Evolutionary conservation across 2,797 vertebrate species (phyloP), one percentile per base, ranked within the genome.

Genomic region (Artibeus lituratus): DNA sequence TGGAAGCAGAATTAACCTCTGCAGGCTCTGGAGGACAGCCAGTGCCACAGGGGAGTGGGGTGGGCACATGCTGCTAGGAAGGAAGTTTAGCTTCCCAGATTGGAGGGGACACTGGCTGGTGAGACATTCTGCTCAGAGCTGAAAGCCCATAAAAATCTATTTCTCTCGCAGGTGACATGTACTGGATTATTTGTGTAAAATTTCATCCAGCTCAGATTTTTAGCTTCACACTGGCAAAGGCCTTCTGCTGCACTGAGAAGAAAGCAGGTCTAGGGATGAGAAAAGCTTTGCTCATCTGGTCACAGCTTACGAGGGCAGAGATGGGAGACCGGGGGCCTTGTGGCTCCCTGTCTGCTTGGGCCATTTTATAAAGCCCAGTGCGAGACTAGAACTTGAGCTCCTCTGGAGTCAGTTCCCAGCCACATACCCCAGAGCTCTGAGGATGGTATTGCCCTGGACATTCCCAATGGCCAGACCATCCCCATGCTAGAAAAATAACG

Each of bases 131-230:
- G 4, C 44, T 85, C 81, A 69, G 35, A 85, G 39, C 14, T 2
- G 7, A 51, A 42, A 16, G 19, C 55, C 15, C 35, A 29, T 11
- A 8, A 10, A 35, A 19, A 80, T 10, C 15, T 16, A 3, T n/a
- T 57, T 69, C 3, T 93, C 11, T 72, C 26, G 32, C 19, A 21
- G 90, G 39, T 39, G 67, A 29, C 22, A 62, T 39, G 10, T 29
- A 7, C 29, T 29, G 0, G 3, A 19, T 53, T 32, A 12, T 42
- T 88, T 87, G 32, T 57, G 53, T 89, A 37, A 72, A 51, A 15
- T 87, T 90, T 92, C 37, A 8, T 62, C 89, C 51, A 49, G 35
- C 18, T 49, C 37, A 59, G 51, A 10, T 78, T 55, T 90, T 69
- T 49, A 87, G 22, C 24, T 72, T 87, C 47, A 37, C 57, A 32